phyloP scores from a whole-genome alignment of 2,113 vertebrate species.

The Pogonocichla stellata region DNA sequence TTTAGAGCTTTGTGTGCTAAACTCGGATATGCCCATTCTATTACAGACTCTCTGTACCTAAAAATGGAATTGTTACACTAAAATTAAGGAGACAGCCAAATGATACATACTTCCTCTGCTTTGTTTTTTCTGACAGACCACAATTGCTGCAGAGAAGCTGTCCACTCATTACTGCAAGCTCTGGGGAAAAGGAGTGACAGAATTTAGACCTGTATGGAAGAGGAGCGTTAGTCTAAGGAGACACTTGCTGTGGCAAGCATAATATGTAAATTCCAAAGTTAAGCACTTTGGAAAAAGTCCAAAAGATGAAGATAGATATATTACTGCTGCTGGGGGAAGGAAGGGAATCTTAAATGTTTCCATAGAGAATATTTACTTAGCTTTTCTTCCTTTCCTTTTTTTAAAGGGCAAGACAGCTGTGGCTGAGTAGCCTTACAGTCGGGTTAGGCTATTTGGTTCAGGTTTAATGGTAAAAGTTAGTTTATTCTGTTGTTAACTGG shows the following conservation, averaged over 20 bases:
- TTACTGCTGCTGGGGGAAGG: conserved; percentile 29
- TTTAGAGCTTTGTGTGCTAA: conserved; percentile 53
- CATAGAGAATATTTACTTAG: not conserved
- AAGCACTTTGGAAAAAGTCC: conserved; percentile 51
- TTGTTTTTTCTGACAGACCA: conserved; percentile 60
- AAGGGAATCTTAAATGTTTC: conserved; percentile 32
- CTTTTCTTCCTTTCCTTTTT: not conserved
- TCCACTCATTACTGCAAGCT: conserved; percentile 31
- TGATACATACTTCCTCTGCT: conserved; percentile 52
- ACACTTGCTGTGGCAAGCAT: conserved; percentile 53
- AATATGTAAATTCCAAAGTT: conserved; percentile 46
- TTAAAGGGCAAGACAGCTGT: not conserved
- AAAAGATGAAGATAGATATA: conserved; percentile 48
- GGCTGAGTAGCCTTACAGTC: not conserved
- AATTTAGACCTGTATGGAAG: not conserved
- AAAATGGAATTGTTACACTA: conserved; percentile 69
- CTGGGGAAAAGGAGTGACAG: conserved; percentile 43
- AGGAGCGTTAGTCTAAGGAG: not conserved
- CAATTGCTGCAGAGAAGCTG: conserved; percentile 55
- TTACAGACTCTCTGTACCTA: conserved; percentile 48
- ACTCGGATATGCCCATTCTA: conserved; percentile 34
- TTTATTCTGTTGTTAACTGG: not conserved
- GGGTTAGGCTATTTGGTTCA: not conserved
- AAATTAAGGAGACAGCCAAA: conserved; percentile 68
- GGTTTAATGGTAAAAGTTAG: not conserved